Base-by-base conservation (phyloP, 2,797 vertebrate genomes). In the Harpagifer antarcticus region DNA sequence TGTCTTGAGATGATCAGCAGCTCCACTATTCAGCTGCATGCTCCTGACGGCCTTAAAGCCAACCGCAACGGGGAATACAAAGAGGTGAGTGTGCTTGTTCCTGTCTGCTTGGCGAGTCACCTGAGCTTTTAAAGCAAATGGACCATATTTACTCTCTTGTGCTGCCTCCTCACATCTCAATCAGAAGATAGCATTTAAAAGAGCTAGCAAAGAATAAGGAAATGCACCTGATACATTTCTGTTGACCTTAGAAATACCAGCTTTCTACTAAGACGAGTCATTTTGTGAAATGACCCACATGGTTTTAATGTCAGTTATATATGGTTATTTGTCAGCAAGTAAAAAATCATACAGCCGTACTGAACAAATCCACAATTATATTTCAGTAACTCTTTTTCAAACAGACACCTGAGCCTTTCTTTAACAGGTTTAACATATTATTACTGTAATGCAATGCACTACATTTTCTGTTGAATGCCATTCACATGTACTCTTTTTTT, bases 31-130 rank as follows among this genome's bases (percentile, higher is more conserved):
- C 98, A 99, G 90, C 92, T 99, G 14, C 98, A 99, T 59, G 94
- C 97, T 0, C 98, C 97, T 3, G 97, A 99, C 68, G 97, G 98
- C 0, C 96, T 95, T n/a, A 95, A 96, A 74, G 92, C 96, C 4
- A 96, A 96, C 90, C 94, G 98, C 14, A 98, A 97, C 64, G 97
- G 98, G 3, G 98, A 99, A 78, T 99, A 95, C 86, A 98, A 97
- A 75, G 98, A 98, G 96, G 98, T 98, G 68, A 81, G 59, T 65
- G 23, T 50, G n/a, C 12, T 6, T 27, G 11, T 13, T 4, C n/a
- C 11, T 74, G 3, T 62, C 1, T 67, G 49, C 31, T 23, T 56
- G 2, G n/a, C 3, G 6, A 52, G 19, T 55, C 52, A 7, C 40
- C 7, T 40, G 37, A 53, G 23, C 8, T 31, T 58, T 19, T 47